Percentiles rank a stretch among this genome's conserved stretches.
Conservation (phyloP, 2,797 vertebrate genomes). For the Sebastiscus albofasciatus region DNA sequence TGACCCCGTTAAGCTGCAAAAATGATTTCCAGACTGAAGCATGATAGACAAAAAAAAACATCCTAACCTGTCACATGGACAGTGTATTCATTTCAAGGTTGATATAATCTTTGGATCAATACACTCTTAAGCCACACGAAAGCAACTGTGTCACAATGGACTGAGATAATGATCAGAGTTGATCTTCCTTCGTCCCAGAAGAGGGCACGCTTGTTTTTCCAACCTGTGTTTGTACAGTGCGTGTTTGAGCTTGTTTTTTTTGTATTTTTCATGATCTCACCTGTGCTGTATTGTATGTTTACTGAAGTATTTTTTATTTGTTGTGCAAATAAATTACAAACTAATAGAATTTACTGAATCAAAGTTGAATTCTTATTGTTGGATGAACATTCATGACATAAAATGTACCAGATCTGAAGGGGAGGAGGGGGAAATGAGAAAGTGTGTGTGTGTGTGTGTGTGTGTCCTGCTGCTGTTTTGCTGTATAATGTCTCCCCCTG, state of each 20-base stretch:
- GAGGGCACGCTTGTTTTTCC: not conserved
- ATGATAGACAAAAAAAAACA: not conserved
- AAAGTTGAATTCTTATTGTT: not conserved
- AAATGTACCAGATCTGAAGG: not conserved
- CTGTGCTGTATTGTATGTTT: not conserved
- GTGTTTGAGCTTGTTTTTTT: not conserved
- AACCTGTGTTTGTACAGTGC: not conserved
- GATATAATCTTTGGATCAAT: slow-evolving; percentile 45
- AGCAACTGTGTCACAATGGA: slow-evolving; percentile 24
- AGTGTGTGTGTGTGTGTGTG: not conserved
- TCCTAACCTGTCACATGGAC: not conserved
- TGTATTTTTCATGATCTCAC: not conserved
- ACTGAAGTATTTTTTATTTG: not conserved
- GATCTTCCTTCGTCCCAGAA: slow-evolving; percentile 2
- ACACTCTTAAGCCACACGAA: slow-evolving; percentile 17
- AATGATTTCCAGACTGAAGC: not conserved
- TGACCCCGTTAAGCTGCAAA: not conserved
- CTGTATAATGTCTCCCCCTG: slow-evolving; percentile 48
- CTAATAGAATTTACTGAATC: not conserved
- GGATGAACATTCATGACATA: not conserved
- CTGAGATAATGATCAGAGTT: slow-evolving; percentile 25
- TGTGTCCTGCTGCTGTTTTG: not conserved
- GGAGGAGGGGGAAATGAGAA: not conserved
- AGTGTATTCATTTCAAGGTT: slow-evolving; percentile 16
- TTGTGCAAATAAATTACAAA: not conserved